Base-by-base conservation (phyloP, 1,140 invertebrate genomes). In the Calliphora vicina region DNA sequence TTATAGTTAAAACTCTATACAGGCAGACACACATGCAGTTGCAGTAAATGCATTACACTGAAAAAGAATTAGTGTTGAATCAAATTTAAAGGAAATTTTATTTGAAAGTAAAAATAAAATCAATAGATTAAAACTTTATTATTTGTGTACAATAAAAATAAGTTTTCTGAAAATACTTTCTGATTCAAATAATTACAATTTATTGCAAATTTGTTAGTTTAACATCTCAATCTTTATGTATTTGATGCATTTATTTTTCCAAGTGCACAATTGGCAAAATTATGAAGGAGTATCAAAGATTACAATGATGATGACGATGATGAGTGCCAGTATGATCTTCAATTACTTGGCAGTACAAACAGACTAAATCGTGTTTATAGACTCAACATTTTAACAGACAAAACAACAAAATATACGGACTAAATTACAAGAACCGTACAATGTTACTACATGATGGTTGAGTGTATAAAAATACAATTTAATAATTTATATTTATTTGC, bases 251-350 rank as follows among this genome's bases (percentile, higher is more conserved):
- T 50, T 50, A 17, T 67, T 67, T 67, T 20, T 67, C 9, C 12
- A n/a, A 20, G 61, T 67, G 61, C 25, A 67, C 6, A 67, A 50
- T 10, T 23, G 23, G n/a, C 17, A 57, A 57, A 57, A 78, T 78
- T 78, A 43, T n/a, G 42, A 78, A 78, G 73, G 74, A 78, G 29
- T 78, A 78, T n/a, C 42, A 43, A 25, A 12, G 35, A 78, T 43
- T 45, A 20, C n/a, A 25, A 78, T 78, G 74, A 45, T 13, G 29
- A 23, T 20, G 74, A 23, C 20, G 1, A 45, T 25, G 74, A 78
- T 25, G 74, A 45, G 23, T 78, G 74, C 74, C n/a, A 23, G 35
- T 43, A 23, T 78, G 74, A 78, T 78, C 74, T 78, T 78, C 74
- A 78, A 78, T 78, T 78, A 78, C 74, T 10, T n/a, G 23, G 29